Base-by-base conservation (phyloP, 92 coral and sea anemone genomes). In the Diadumene lineata region DNA sequence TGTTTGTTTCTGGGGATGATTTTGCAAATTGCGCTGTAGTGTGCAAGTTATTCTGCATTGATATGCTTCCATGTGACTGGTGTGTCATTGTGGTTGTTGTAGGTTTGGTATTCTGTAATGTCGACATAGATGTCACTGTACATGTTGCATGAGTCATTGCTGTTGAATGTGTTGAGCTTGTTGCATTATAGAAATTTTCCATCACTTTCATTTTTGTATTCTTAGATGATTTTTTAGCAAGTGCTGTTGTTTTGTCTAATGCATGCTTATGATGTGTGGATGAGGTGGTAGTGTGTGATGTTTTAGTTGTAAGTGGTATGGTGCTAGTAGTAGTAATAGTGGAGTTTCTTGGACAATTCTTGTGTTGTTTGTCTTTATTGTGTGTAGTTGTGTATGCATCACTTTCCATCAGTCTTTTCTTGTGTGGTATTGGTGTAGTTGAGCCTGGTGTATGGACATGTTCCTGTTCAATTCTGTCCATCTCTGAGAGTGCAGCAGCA, bases 391-490 rank as follows among this genome's bases (percentile, higher is more conserved):
- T 23, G 28, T 29, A 6, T 0, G 62, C 29, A 25, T 1, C 31
- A 29, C 50, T 60, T 6, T 61, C 61, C 44, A 60, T 60, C 62
- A 64, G 24, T 61, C 79, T 74, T 21, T 61, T 31, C 29, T 63
- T 74, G 53, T 60, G 79, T 25, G 79, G 69, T 22, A 67, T 24
- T 10, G 82, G 75, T 78, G 82, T 67, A 56, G 68, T 72, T 23
- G 56, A 50, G 18, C 30, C 11, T 38, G 88, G 72, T 24, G 72
- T n/a, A n/a, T n/a, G 69, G 57, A 64, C 73, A 56, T 78, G 76
- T 21, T 86, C 88, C 77, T 79, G 82, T 68, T 92, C 93, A 34
- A 94, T 85, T 66, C 85, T 78, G 62, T 96, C 99, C 65, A 96
- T 86, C 64, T 88, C 93, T 9, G 91, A 86, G 30, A 96, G 77